These are phyloP conservation scores for Sitodiplosis mosellana DNA, from an alignment of 1,140 invertebrate species.

Conservation along the genomic window DNA sequence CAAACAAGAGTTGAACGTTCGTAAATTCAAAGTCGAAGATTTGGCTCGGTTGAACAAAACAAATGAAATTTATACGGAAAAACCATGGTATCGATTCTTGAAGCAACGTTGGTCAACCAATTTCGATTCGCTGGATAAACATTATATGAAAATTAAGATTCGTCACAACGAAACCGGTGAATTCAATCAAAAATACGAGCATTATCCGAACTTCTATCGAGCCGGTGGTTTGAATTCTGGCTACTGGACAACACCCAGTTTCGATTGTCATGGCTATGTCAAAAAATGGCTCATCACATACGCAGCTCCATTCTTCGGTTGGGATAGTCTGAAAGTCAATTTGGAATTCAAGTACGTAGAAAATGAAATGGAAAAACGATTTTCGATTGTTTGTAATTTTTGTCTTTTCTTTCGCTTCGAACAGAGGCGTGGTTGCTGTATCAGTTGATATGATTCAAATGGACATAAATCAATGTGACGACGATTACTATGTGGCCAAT, in stretches of 20 bases:
- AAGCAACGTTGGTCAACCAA: conserved; percentile 89
- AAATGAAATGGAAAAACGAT: not conserved
- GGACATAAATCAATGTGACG: conserved; percentile 90
- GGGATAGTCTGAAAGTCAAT: conserved; percentile 77
- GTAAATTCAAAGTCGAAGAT: conserved; percentile 77
- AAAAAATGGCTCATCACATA: conserved; percentile 93
- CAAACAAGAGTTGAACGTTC: conserved; percentile 60
- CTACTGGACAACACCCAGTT: conserved; percentile 84
- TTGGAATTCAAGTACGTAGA: conserved; percentile 82
- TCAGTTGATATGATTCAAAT: conserved; percentile 78
- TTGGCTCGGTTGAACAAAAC: conserved; percentile 60
- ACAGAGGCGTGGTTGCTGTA: conserved; percentile 83
- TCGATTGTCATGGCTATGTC: conserved; percentile 80
- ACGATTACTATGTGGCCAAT: conserved; percentile 73
- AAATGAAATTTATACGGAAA: conserved; percentile 67
- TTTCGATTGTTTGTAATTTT: no score
- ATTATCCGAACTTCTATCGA: conserved; percentile 76
- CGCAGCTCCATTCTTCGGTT: conserved; percentile 91
- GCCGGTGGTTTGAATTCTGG: conserved; percentile 66
- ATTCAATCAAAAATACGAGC: conserved; percentile 43
- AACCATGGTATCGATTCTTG: conserved; percentile 69
- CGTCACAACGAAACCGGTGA: conserved; percentile 73
- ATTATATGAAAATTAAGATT: conserved; percentile 81
- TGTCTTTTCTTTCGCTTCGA: conserved; percentile 3
- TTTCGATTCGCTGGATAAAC: conserved; percentile 80